Evolutionary conservation across 64 coral and sea anemone genomes (phyloP), one percentile per base, ranked within the genome.

Genomic region (Platygyra sinensis): DNA sequence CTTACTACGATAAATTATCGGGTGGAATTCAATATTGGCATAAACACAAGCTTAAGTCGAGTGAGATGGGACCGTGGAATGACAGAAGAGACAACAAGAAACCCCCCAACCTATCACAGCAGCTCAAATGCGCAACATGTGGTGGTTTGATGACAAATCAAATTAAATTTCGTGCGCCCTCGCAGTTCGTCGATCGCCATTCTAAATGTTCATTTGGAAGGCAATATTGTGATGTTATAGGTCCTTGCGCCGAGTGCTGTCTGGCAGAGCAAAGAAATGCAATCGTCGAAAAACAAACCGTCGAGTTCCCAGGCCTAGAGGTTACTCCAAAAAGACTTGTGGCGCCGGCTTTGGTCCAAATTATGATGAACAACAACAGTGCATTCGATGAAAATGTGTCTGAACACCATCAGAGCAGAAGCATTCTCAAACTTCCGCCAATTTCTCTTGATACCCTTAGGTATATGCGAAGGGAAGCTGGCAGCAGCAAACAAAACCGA

Each of bases 21-120:
- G 91, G 95, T 12, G 95, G 91, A 14, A 87, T 96, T 67, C 88
- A 96, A 87, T 90, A 94, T 63, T 96, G 95, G 95, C 78, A 90
- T 38, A 96, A 96, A 46, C 87, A 90, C 22, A 93, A 77, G 63
- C 80, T 69, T 15, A 86, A 73, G 74, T 25, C 17, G 18, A 51
- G 15, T 28, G 75, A 81, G 78, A 25, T 20, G 15, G 9, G 31
- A 6, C 73, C 85, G 27, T 25, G 30, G 42, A 82, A 75, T 2
- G 62, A 80, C 39, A 88, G 24, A 67, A 63, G 27, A 65, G 62
- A 29, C 7, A 82, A 5, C 46, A 91, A 88, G 54, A 83, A 76
- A 6, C 5, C 57, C 16, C 74, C 13, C 2, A 92, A 42, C 46
- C 54, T 88, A 8, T 69, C 31, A 27, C 87, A 87, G 2, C 32